phyloP scores from a whole-genome alignment of 2,797 vertebrate species.

The Monodelphis domestica region DNA sequence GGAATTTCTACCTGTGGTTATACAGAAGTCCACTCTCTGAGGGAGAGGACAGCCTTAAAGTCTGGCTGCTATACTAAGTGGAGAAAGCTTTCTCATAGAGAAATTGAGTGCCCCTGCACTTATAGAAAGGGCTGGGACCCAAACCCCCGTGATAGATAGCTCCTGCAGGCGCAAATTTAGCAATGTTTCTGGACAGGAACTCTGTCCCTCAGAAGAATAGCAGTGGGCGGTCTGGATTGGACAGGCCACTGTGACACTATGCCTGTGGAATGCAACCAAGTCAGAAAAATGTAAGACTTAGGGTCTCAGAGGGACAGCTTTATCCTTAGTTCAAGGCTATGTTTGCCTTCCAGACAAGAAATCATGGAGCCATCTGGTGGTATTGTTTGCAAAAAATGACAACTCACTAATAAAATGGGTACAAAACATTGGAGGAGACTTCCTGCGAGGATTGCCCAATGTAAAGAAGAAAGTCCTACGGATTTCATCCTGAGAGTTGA shows the following conservation, averaged over 20 bases:
- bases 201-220: neutral
- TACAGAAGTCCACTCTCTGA: neutral
- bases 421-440: neutral
- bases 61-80: neutral
- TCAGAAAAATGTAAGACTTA: neutral
- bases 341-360: neutral
- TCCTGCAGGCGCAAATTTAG: neutral
- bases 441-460: neutral
- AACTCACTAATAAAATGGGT: neutral
- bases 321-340: neutral
- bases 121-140: neutral
- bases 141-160: neutral
- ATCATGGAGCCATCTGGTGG: neutral
- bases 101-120: neutral
- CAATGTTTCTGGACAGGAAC: neutral
- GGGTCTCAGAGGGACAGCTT: neutral
- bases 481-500: neutral
- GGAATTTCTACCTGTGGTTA: neutral
- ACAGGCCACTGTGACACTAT: neutral
- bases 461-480: neutral
- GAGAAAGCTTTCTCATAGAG: neutral
- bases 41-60: neutral
- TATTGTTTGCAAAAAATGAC: neutral
- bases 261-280: neutral
- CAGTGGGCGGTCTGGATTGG: neutral